A percentile compares a stretch with the other conserved stretches of the same genome.
These are phyloP conservation scores for Saturnia pavonia DNA, from an alignment of 2,888 invertebrate species.

Conservation along the genomic window DNA sequence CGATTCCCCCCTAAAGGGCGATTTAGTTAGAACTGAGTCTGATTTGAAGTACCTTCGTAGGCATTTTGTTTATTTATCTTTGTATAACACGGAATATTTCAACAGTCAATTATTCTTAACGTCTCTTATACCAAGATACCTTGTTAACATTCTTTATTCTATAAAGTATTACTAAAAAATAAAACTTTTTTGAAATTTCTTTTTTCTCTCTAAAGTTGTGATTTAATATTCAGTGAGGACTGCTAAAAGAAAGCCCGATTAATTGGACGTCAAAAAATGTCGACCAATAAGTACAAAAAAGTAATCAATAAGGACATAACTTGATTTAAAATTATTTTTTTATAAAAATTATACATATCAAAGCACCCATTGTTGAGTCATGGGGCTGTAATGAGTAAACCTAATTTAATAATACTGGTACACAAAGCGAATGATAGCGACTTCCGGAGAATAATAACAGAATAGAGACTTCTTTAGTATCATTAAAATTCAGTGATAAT, in stretches of 20 bases:
- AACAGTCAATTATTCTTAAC: not conserved
- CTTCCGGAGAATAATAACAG: slow-evolving; percentile 13
- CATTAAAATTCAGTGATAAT: not conserved
- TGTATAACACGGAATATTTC: slow-evolving; percentile 12
- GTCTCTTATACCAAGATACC: not conserved
- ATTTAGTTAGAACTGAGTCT: slow-evolving; percentile 27
- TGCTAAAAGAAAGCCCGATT: too few relatives aligned
- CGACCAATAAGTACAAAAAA: not conserved
- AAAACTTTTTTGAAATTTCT: not conserved
- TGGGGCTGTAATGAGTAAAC: not conserved
- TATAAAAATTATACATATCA: not conserved
- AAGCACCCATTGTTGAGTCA: not conserved
- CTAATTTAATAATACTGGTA: not conserved
- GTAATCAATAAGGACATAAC: not conserved
- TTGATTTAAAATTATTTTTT: not conserved
- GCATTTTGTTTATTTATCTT: slow-evolving; percentile 20
- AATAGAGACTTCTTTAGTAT: not conserved
- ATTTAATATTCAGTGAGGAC: not conserved
- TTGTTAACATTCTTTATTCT: not conserved
- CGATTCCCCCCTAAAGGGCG: slow-evolving; percentile 35
- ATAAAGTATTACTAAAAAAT: not conserved
- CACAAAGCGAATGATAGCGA: slow-evolving; percentile 5
- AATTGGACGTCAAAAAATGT: too few relatives aligned
- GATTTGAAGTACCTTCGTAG: slow-evolving; percentile 17
- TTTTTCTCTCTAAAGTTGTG: too few relatives aligned